Evolutionary conservation across 2,113 vertebrate species (phyloP), one percentile per base, ranked within the genome.

Genomic region (Pituophis catenifer): DNA sequence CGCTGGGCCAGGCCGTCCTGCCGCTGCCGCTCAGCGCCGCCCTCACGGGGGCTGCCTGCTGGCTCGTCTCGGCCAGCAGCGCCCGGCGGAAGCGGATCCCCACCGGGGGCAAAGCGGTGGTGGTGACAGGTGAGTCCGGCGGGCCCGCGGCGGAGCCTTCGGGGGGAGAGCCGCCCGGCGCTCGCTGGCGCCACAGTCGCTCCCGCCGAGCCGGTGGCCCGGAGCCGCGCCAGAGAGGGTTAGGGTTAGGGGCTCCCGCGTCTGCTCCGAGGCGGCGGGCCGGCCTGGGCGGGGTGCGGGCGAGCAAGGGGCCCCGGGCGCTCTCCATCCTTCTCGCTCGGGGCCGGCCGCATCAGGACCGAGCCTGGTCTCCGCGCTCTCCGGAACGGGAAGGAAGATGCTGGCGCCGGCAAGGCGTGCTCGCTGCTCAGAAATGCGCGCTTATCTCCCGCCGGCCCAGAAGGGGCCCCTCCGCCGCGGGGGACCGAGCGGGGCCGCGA

Each of bases 121-220:
- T 97, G 13, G 94, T 97, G 86, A 97, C 97, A 97, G 97, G 97
- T 97, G 96, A 97, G 97, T 95, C 93, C 10, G 17, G 59, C 33
- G 21, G 29, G 70, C 29, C 26, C 52, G 2, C 1, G 3, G 48
- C 86, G 17, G 7, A 1, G 6, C 24, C 50, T 86, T 15, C 8
- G 23, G 19, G 58, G 15, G n/a, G 1, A 17, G 65, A 33, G n/a
- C 65, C 29, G 58, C 1, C 23, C 24, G 87, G 29, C 21, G 44
- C 38, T 8, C 17, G 54, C 15, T 3, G 54, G 29, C 10, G 8
- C 29, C 81, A 5, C 15, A 2, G 75, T 1, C 38, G 13, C 81
- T 13, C 8, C 3, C 38, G 81, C 8, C 13, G 15, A 24, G 62
- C 59, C 57, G 21, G 21, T 59, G 59, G 9, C 24, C 65, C 65